phyloP scores from a whole-genome alignment of 2,113 vertebrate species.

The Oryzias celebensis region DNA sequence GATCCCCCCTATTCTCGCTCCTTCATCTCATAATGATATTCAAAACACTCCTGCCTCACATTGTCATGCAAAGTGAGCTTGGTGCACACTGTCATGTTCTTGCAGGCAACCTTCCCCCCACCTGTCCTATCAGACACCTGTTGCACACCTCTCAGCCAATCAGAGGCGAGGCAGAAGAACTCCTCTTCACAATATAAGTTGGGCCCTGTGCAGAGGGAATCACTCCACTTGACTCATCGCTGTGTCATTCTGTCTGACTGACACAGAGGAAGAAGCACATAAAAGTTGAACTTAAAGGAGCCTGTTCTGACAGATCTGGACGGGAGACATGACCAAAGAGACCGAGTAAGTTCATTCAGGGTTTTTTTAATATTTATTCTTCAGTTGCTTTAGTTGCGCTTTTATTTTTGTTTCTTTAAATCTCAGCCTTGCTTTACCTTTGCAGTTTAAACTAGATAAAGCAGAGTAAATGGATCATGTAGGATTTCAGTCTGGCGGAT shows the following conservation, averaged over 20 bases:
- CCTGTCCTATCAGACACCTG: conserved; percentile 83
- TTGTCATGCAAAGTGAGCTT: conserved; percentile 62
- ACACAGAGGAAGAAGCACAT: conserved; percentile 20
- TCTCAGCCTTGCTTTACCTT: not conserved
- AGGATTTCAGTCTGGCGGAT: not conserved
- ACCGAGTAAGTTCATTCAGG: conserved; percentile 75
- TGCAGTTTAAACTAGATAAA: not conserved
- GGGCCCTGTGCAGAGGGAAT: conserved; percentile 53
- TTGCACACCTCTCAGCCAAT: conserved; percentile 73
- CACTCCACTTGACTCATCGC: conserved; percentile 70
- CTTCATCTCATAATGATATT: conserved; percentile 61
- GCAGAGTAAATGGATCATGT: not conserved
- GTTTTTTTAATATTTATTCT: not conserved
- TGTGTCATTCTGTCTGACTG: conserved; percentile 41
- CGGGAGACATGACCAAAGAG: conserved; percentile 82
- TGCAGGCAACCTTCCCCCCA: conserved; percentile 64
- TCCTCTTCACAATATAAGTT: conserved; percentile 69
- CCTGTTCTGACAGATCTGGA: conserved; percentile 54
- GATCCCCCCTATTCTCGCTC: conserved; percentile 52
- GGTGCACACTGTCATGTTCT: conserved; percentile 28
- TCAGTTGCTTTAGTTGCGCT: not conserved
- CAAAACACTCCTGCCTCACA: conserved; percentile 13
- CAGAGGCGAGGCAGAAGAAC: conserved; percentile 55
- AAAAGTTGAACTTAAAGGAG: conserved; percentile 53
- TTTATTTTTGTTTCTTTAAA: not conserved